Conservation (phyloP, 2,113 vertebrate species). For the rat (Rattus norvegicus) region GRCr8 NC_086030.1:32809501-32810000, state of each 20-base stretch:
- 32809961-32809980: accelerated
- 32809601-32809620: neutral
- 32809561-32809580: neutral
- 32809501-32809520: neutral
- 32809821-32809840: neutral
- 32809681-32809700: neutral
- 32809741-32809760: neutral
- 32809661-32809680: neutral
- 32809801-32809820: neutral
- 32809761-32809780: neutral
- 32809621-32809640: too few species aligned
- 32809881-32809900: neutral
- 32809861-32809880: neutral
- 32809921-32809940: accelerated
- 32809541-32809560: neutral
- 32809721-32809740: neutral
- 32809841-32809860: neutral
- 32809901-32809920: neutral
- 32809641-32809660: neutral
- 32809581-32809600: neutral
- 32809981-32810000: neutral
- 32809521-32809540: accelerated
- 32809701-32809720: neutral
- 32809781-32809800: neutral
- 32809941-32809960: accelerated